A percentile compares a stretch with the other conserved stretches of the same genome.
These are phyloP conservation scores for Halcyon smyrnensis DNA, from an alignment of 2,797 vertebrate genomes.

Conservation along the genomic window DNA sequence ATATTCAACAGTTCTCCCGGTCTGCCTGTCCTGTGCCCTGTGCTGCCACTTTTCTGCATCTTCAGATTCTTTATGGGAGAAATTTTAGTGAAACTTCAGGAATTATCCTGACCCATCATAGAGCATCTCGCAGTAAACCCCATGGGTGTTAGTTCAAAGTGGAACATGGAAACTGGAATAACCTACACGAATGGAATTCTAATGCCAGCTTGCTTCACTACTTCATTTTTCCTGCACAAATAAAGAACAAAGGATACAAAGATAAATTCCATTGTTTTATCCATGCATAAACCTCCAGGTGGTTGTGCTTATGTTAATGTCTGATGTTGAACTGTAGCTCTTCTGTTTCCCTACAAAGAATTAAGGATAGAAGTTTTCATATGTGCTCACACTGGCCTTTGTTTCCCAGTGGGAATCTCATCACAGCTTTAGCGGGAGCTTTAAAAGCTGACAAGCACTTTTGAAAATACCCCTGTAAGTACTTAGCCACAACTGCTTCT, in stretches of 20 bases:
- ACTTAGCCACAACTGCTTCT: constrained; percentile 23
- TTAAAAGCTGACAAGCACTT: constrained; percentile 1
- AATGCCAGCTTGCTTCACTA: neutral
- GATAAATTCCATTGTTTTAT: constrained; percentile 56
- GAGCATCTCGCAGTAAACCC: neutral
- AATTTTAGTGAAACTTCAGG: neutral
- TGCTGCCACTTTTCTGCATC: neutral
- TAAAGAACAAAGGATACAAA: constrained; percentile 42
- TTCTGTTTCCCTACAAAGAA: constrained; percentile 53
- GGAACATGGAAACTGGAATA: neutral
- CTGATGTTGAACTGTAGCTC: constrained; percentile 45
- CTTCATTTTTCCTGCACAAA: neutral
- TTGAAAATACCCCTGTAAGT: constrained; percentile 21
- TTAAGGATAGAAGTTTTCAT: constrained; percentile 26
- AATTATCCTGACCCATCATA: neutral
- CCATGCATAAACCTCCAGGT: constrained; percentile 61
- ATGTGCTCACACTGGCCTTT: constrained; percentile 47
- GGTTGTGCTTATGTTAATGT: constrained; percentile 50
- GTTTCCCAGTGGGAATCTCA: constrained; percentile 39
- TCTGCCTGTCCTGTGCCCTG: neutral
- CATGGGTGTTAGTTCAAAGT: neutral
- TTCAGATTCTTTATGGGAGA: neutral
- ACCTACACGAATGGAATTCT: neutral
- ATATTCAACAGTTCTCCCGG: neutral
- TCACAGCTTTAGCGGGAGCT: neutral